phyloP scores from a whole-genome alignment of 2,113 vertebrate species.

The Physeter macrocephalus region DNA sequence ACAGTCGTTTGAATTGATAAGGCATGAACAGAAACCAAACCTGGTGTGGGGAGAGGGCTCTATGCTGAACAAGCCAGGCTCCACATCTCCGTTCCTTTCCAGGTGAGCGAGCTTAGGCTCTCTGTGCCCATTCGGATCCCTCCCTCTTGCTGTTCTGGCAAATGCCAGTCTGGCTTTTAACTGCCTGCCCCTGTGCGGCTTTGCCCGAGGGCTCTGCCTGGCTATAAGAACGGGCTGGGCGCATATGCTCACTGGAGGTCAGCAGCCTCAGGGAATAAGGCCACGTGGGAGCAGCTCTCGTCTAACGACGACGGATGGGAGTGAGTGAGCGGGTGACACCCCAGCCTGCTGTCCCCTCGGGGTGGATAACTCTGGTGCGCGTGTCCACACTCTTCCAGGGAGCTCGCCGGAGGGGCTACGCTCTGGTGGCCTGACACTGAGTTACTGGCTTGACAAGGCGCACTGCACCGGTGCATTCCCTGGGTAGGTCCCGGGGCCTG shows the following conservation, averaged over 20 bases:
- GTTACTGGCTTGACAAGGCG: neutral
- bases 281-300: neutral
- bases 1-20: neutral
- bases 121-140: neutral
- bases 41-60: neutral
- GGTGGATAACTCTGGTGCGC: neutral
- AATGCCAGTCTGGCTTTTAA: neutral
- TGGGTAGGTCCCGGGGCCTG: neutral
- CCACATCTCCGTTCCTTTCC: neutral
- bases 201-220: accelerated
- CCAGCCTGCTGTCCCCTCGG: too few relatives aligned
- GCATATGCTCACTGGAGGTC: accelerated
- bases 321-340: accelerated
- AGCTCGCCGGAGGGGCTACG: accelerated
- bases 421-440: neutral
- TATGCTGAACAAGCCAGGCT: neutral
- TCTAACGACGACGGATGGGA: too few relatives aligned
- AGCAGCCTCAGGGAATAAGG: neutral
- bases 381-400: accelerated
- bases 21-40: neutral
- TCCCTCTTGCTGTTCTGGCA: neutral
- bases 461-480: neutral
- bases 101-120: too few relatives aligned
- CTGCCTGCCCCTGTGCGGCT: neutral
- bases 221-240: neutral